A percentile compares a stretch with the other conserved stretches of the same genome.
Evolutionary conservation across 1,140 invertebrate genomes (phyloP).

Genomic region (Artemia franciscana): DNA sequence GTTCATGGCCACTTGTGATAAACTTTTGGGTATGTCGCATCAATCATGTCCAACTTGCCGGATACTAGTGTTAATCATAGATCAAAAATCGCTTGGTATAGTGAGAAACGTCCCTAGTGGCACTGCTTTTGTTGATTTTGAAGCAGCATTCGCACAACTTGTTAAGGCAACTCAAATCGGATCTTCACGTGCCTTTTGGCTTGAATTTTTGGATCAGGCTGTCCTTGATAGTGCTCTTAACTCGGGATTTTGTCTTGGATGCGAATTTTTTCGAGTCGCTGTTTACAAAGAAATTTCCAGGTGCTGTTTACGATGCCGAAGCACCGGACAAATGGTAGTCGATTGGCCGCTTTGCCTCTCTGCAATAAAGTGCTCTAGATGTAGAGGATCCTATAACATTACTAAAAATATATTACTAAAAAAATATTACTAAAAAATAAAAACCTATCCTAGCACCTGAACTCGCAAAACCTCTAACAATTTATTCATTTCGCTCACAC

Average conservation of each 20-base stretch:
- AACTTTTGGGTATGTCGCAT: background rate
- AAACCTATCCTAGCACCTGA: too few relatives aligned
- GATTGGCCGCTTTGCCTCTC: background rate
- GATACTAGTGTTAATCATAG: background rate
- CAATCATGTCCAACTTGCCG: background rate
- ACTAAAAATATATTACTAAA: too few relatives aligned
- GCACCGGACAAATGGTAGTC: background rate
- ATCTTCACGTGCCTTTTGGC: background rate
- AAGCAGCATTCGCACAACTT: too few relatives aligned
- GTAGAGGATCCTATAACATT: background rate
- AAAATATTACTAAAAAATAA: too few relatives aligned
- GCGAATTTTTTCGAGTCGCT: background rate
- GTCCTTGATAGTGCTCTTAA: background rate
- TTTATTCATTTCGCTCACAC: too few relatives aligned
- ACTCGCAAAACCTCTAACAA: too few relatives aligned
- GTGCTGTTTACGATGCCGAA: background rate
- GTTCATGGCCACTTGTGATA: background rate
- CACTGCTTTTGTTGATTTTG: background rate
- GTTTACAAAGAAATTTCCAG: background rate
- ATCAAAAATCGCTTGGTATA: background rate
- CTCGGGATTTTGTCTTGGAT: background rate
- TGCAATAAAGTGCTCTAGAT: background rate
- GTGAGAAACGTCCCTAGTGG: background rate
- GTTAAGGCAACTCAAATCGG: background rate
- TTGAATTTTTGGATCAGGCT: background rate